These are phyloP conservation scores for Spinus pinus DNA, from an alignment of 2,797 vertebrate genomes.

Conservation along the genomic window DNA sequence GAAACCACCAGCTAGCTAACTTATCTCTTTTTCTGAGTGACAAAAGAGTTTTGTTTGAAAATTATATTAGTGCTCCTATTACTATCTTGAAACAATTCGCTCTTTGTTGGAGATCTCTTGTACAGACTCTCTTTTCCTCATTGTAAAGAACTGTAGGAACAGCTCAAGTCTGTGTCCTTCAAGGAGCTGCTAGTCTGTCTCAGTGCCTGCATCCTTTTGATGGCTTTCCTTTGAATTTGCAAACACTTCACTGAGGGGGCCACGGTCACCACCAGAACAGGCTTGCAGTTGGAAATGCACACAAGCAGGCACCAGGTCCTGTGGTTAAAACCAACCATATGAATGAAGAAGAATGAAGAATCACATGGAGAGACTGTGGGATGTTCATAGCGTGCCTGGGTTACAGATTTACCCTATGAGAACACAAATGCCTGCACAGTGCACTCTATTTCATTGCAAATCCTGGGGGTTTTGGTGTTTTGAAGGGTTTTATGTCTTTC, in stretches of 20 bases:
- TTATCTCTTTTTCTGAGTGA: not conserved
- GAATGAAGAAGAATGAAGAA: not conserved
- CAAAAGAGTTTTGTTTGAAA: not conserved
- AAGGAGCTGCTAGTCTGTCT: not conserved
- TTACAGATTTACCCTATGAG: fast-evolving
- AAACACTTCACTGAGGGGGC: not conserved
- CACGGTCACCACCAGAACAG: not conserved
- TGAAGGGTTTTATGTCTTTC: not conserved
- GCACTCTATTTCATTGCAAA: not conserved
- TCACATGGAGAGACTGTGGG: not conserved
- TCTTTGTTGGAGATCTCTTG: not conserved
- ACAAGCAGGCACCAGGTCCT: not conserved
- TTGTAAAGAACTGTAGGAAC: not conserved
- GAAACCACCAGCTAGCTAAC: not conserved
- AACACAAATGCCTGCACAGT: not conserved
- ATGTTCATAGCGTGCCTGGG: not conserved
- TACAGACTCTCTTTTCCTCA: not conserved
- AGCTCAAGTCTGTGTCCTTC: not conserved
- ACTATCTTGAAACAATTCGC: not conserved
- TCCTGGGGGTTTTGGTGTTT: not conserved
- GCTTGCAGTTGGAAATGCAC: not conserved
- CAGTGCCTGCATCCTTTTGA: not conserved
- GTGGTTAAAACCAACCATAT: not conserved
- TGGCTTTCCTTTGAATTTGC: not conserved
- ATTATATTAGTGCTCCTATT: not conserved